Evolutionary conservation across 2,888 invertebrate species (phyloP).

Genomic region (Drosophila atroscutellata): DNA sequence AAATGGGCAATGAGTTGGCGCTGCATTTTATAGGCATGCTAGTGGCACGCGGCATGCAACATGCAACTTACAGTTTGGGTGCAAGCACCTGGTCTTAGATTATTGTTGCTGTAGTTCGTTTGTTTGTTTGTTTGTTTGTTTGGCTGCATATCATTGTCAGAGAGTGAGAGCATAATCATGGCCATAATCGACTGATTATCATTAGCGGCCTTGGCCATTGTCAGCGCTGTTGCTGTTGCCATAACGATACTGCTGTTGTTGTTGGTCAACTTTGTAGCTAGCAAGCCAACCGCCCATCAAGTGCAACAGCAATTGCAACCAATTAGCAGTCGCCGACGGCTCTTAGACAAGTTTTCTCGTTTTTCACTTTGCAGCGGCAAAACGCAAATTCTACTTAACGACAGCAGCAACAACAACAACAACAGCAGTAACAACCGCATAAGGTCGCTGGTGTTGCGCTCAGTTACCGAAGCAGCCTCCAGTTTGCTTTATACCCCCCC

Average conservation of each 20-base stretch:
- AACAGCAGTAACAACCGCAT: slow-evolving; percentile 10
- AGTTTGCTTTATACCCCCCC: slow-evolving; percentile 14
- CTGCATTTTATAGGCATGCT: slow-evolving; percentile 75
- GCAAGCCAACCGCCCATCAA: slow-evolving; percentile 9
- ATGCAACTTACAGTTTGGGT: slow-evolving; percentile 51
- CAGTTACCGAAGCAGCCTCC: slow-evolving; percentile 40
- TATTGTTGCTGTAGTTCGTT: slow-evolving; percentile 17
- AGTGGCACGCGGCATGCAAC: slow-evolving; percentile 31
- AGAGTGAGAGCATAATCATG: slow-evolving; percentile 61
- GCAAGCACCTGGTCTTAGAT: slow-evolving; percentile 67
- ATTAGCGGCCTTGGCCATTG: slow-evolving; percentile 59
- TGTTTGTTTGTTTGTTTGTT: slow-evolving; percentile 16
- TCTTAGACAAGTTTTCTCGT: slow-evolving; percentile 53
- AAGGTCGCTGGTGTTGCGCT: slow-evolving; percentile 27
- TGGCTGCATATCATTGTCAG: slow-evolving; percentile 9
- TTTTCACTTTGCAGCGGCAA: slow-evolving; percentile 54
- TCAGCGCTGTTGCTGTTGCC: slow-evolving; percentile 30
- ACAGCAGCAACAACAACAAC: slow-evolving; percentile 24
- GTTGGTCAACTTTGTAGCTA: slow-evolving; percentile 21
- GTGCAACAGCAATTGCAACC: slow-evolving; percentile 46
- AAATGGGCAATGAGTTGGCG: slow-evolving; percentile 69
- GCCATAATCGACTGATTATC: slow-evolving; percentile 54
- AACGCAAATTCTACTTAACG: slow-evolving; percentile 54
- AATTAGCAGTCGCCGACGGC: slow-evolving; percentile 52
- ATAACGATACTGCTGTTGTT: slow-evolving; percentile 22